phyloP scores from a whole-genome alignment of 2,797 vertebrate genomes.

The Darevskia nairensis region DNA sequence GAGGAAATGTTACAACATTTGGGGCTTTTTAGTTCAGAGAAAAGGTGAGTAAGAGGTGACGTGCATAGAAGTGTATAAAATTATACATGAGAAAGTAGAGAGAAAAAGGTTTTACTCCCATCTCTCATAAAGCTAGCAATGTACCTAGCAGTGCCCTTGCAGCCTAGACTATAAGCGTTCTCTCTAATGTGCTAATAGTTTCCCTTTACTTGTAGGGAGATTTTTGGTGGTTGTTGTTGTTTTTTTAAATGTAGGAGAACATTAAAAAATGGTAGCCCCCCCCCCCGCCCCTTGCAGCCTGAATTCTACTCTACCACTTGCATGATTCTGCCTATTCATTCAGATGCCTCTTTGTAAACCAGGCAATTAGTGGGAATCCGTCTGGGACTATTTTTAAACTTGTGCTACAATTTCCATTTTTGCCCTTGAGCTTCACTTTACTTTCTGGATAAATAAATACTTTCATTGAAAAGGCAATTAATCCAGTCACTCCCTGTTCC shows the following conservation, averaged over 20 bases:
- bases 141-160: no score
- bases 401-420: background rate
- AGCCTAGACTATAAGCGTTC: background rate
- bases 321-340: background rate
- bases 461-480: background rate
- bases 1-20: no score
- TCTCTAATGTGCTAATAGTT: background rate
- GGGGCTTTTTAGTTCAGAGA: no score
- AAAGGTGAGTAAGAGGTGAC: no score
- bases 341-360: background rate
- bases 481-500: background rate
- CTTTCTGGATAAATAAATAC: slow-evolving; percentile 5
- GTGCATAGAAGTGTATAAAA: no score
- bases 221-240: background rate
- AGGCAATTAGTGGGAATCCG: background rate
- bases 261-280: background rate
- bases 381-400: background rate
- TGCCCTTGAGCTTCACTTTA: background rate
- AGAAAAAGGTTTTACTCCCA: no score
- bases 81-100: no score
- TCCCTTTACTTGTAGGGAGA: background rate
- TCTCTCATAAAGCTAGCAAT: no score
- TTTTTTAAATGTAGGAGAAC: no score
- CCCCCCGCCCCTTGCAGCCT: background rate
- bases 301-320: background rate